These are phyloP conservation scores for Myrmecophaga tridactyla DNA, from an alignment of 2,113 vertebrate species.

Conservation along the genomic window DNA sequence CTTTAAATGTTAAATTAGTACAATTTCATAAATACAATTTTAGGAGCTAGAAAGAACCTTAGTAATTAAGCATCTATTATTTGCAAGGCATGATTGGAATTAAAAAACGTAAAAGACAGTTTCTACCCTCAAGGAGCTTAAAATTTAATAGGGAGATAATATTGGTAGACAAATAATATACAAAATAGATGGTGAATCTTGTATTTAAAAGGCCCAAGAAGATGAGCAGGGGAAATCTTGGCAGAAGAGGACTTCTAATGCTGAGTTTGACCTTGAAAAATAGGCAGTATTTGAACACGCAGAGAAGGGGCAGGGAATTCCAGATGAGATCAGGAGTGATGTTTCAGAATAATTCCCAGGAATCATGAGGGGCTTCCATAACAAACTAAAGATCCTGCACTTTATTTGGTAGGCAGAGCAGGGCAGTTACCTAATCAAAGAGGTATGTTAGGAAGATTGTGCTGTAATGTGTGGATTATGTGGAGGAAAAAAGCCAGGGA, in stretches of 20 bases:
- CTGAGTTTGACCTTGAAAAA: background rate
- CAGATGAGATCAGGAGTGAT: background rate
- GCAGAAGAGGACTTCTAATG: background rate
- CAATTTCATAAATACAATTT: too few relatives aligned
- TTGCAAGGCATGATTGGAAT: too few relatives aligned
- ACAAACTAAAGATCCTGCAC: background rate
- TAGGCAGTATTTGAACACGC: background rate
- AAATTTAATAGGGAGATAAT: conserved; percentile 34
- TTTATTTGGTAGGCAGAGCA: background rate
- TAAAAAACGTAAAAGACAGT: conserved; percentile 22
- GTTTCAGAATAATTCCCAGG: conserved; percentile 7
- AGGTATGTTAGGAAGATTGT: background rate
- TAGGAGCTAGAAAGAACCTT: too few relatives aligned
- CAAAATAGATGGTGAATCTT: conserved; percentile 20
- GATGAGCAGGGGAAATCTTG: background rate
- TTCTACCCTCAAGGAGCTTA: conserved; percentile 22
- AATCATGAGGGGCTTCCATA: background rate
- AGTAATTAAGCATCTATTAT: too few relatives aligned
- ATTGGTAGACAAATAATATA: background rate
- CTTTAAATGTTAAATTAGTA: too few relatives aligned
- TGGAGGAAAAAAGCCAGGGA: background rate
- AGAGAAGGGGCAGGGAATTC: background rate
- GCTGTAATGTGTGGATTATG: background rate
- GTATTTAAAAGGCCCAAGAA: background rate
- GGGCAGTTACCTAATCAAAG: background rate